Evolutionary conservation across 2,797 vertebrate species (phyloP), one percentile per base, ranked within the genome.

Genomic region (Calcarius lapponicus): DNA sequence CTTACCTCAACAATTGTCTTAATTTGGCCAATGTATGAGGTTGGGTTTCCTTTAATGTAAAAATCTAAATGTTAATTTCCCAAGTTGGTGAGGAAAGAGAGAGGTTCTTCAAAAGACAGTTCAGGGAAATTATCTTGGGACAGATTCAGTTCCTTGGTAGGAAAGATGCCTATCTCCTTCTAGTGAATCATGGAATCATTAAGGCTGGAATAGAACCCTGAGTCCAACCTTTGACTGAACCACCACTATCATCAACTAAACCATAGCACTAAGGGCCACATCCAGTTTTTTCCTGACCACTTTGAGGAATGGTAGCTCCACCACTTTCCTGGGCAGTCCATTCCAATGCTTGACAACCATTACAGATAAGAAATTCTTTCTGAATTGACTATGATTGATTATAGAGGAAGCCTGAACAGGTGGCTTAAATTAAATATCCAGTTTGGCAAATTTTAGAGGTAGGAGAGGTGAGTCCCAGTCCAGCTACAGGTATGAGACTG

Each of bases 201-300:
- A n/a, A 45, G n/a, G 40, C 20, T 45, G 43, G 20, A 70, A 70
- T 50, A 50, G 22, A 25, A 31, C 28, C 28, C n/a, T 13, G 13
- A 50, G 13, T 76, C 32, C 57, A 51, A 3, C 20, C 11, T 57
- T 22, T 51, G 36, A 38, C 16, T 2, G 4, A 45, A 21, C 14
- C 28, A 45, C 32, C 19, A 21, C 11, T 6, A 26, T 7, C 0
- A 0, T 21, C 17, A 64, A 11, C 4, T 26, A 51, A 70, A 64
- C 20, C 43, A 22, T 2, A n/a, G 36, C 32, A 70, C 43, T 51
- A 16, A 76, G 24, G 38, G 17, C 34, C 32, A n/a, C 13, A 16
- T 34, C 7, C 21, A 17, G 2, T 8, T 25, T 8, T 58, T 53
- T 53, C 38, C 24, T 24, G 45, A 78, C 7, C 22, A 29, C 19